Evolutionary conservation across 2,888 invertebrate genomes (phyloP), one percentile per base, ranked within the genome.

Genomic region (Chrysotoxum bicinctum): DNA sequence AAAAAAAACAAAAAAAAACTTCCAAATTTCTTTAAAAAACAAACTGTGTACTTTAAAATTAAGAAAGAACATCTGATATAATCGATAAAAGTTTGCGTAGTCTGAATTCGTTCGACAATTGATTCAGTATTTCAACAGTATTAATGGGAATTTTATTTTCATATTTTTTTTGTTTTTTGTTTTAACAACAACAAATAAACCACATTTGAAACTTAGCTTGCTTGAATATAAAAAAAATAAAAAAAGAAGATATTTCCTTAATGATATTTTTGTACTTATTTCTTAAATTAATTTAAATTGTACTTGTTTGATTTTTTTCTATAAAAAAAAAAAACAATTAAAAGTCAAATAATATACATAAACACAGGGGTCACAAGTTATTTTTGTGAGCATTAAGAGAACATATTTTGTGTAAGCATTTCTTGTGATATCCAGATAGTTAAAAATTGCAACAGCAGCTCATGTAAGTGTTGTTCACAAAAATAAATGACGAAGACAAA

Each of bases 101-200:
- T 26, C 45, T 54, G 40, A 48, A 69, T 69, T 82, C 43, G 21
- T 48, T 56, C 14, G 8, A 68, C 62, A 68, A 78, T 83, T 54
- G 35, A 64, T 58, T 79, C 83, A 84, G 83, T 84, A 84, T 84
- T 84, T 43, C 30, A 79, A 45, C 83, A 84, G 83, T 84, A 84
- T 84, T 84, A 84, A 66, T 50, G 62, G 21, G 54, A 62, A 14
- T 54, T 60, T 76, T 26, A 19, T 50, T 48, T 79, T 74, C 48
- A 30, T 66, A 58, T 79, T 60, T 32, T 58, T 40, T 50, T 4
- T 35, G 52, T 23, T 50, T 40, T 50, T 12, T 35, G 6, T 40
- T 52, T 40, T 16, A 10, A 66, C 8, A 56, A 69, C 54, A 40
- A 7, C n/a, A 12, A 58, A 30, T 30, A 56, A 14, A 10, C 10